Evolutionary conservation across 2,888 invertebrate genomes (phyloP), one percentile per base, ranked within the genome.

Genomic region (Chamaedrilus cognettii): DNA sequence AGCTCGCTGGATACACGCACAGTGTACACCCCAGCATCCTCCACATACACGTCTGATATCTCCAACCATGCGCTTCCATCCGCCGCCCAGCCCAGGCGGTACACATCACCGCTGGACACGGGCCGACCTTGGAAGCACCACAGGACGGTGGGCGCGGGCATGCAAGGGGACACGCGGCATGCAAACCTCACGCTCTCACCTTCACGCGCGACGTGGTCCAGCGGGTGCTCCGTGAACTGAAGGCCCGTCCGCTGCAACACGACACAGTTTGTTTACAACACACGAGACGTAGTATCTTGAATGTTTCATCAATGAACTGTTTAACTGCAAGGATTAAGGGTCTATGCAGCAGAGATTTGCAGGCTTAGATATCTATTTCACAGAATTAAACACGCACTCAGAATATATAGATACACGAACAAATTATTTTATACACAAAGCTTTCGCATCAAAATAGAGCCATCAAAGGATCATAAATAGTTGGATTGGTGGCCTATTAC

Each of bases 1-100:
- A 94, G 96, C 4, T 42, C 4, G 83, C 99, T 99, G 85, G 96
- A 94, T 65, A 96, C 94, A 61, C 96, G 89, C 66, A 93, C 91
- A 74, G 94, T 93, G 84, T 98, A 99, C 19, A 97, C 92, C 7
- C 96, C 99, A 26, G 94, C 94, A 84, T 99, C 98, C 85, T 97
- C 97, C 80, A 94, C 88, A 82, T 96, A 96, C 4, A 86, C 85
- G 87, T 97, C 96, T 76, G 95, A 89, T 69, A 99, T 90, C 60
- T 92, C 89, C 68, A 99, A 86, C 65, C 93, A 34, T 51, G 62
- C 60, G 26, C 23, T n/a, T 5, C 71, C 70, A 19, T 65, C 66
- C 26, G 55, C 66, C 23, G 34, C n/a, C 11, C 42, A 50, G 34
- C 67, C 69, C 5, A 71, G 4, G 31, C 57, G 55, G 65, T 74